Base-by-base conservation (phyloP, 2,888 invertebrate genomes). In the Galerucella pusilla region DNA sequence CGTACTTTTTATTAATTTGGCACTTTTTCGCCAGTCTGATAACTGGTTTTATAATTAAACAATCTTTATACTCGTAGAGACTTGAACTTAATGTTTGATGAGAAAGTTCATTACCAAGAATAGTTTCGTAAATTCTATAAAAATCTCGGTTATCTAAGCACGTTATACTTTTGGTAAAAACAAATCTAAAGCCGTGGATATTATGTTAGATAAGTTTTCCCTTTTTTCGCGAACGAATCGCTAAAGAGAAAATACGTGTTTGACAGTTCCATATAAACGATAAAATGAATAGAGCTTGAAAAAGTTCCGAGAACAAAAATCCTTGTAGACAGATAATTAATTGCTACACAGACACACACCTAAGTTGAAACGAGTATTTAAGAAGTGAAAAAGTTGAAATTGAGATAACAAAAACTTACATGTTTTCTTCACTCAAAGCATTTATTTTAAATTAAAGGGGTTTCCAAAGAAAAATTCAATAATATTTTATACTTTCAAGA, bases 251-350 rank as follows among this genome's bases (percentile, higher is more conserved):
- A 76, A 75, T 75, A 78, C 80, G 78, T 81, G 80, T 83, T 81
- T 82, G 83, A 82, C 83, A 83, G 83, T 83, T 82, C 80, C 77
- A 82, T 80, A 83, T 82, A 81, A 82, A 83, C 82, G 84, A 83
- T 82, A 81, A 82, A 83, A 83, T 83, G 81, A 83, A 83, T 81
- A 83, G 80, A 82, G 80, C 82, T 81, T 79, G 83, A 83, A 84
- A 83, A 84, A 84, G 81, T 83, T 83, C 77, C 79, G 79, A 76
- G 80, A 83, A 83, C 82, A 83, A 82, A 81, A 84, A 82, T 81
- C 82, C 83, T 81, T 80, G 81, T 79, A 80, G 83, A 84, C 82
- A 82, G 83, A 83, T 82, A 84, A 84, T 84, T 84, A 83, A 83
- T 84, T 83, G 82, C 83, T 77, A 81, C 82, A 82, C 78, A 71